Base-by-base conservation (phyloP, 2,888 invertebrate species). In the Amphipyra berbera region DNA sequence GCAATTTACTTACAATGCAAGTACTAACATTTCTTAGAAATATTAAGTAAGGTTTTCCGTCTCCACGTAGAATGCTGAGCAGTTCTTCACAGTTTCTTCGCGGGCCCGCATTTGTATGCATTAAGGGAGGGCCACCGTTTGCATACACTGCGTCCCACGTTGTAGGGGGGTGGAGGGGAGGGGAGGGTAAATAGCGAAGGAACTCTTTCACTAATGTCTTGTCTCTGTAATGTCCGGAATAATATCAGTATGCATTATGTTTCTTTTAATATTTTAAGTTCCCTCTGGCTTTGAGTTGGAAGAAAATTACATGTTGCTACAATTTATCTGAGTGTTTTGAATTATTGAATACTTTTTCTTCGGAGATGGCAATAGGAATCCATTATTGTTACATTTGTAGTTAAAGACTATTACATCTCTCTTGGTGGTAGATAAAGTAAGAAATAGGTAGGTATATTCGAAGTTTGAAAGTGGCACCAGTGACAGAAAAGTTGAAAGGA, bases 91-190 rank as follows among this genome's bases (percentile, higher is more conserved):
- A 68, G 41, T 68, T 52, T 35, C 45, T 35, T 40, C 35, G 21
- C 9, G 38, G 21, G 44, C 42, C 38, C 15, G 30, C 58, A 71
- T 71, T 71, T 68, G 68, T 73, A 71, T 71, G 70, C 73, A 71
- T 73, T 73, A 62, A 30, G 30, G 35, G 55, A 57, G 41, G 15
- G 44, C 8, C 42, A 38, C 44, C 42, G 46, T 53, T 53, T 15
- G 61, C 44, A 50, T 41, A 44, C 8, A 13, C 27, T 45, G 33
- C 9, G 46, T 46, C n/a, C 45, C 13, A 13, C 14, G 27, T 13
- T 21, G 21, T 1, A 15, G 0, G 3, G n/a, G 33, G 45, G 1
- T 10, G 27, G 13, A 15, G 9, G 13, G 30, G 9, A 7, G 8
- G 10, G 14, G n/a, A n/a, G 21, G n/a, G 30, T 9, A 21, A 21